Base-by-base conservation (phyloP, 2,888 invertebrate species). In the Cistogaster globosa region DNA sequence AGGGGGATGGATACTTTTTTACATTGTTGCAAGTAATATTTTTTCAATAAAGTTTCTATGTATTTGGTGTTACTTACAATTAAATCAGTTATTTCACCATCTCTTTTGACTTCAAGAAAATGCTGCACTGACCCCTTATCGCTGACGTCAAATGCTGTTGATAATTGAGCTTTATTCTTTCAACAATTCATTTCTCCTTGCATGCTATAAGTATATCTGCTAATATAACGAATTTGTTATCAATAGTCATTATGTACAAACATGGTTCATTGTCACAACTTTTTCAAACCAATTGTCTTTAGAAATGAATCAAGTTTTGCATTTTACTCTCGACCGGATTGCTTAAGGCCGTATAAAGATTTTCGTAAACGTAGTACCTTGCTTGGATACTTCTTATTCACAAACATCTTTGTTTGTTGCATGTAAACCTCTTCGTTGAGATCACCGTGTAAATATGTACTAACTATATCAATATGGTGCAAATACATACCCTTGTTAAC, bases 301-400 rank as follows among this genome's bases (percentile, higher is more conserved):
- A 87, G 22, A 18, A 18, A 55, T 48, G 22, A 26, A 45, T 63
- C 55, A 5, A 55, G n/a, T 14, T 42, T 71, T 1, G 8, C 20
- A 57, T 71, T 79, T 48, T 71, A 71, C 14, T 42, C 57, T 8
- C 78, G 26, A 38, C 69, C 78, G 9, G 79, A 36, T 8, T 72
- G 71, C 5, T 72, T 72, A n/a, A 72, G 12, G 4, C 72, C 71
- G 79, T 89, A 89, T 45, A 88, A 51, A 1, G 87, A 85, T 68
- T 88, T 88, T 6, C 84, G 69, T 9, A 88, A 74, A 51, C 79
- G 87, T 45, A 88, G 65, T 0, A 88, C 87, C 5, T 72, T 60
- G n/a, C 86, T 78, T 62, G 87, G 87, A 77, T 78, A 18, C 7
- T 51, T 55, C 14, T 79, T 60, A 68, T 83, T 58, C n/a, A 79